phyloP scores from a whole-genome alignment of 2,888 invertebrate genomes.

The Dromius quadrimaculatus region DNA sequence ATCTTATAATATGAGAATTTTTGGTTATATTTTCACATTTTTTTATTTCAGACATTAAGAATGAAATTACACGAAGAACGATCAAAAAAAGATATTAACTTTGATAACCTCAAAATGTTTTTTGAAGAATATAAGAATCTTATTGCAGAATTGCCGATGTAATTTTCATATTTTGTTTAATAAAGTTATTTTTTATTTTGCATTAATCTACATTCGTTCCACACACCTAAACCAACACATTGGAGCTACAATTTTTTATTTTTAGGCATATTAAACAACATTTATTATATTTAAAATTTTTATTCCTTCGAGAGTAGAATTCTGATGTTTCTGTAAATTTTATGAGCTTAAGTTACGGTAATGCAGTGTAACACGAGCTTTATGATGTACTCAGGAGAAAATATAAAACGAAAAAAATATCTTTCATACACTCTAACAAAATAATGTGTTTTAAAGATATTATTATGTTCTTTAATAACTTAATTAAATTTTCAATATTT shows the following conservation, averaged over 20 bases:
- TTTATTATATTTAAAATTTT: too few species aligned
- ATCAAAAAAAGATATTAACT: constrained; percentile 19
- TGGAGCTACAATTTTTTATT: too few species aligned
- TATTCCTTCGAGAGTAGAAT: too few species aligned
- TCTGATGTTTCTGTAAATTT: neutral
- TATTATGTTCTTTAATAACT: too few species aligned
- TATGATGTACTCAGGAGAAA: constrained; percentile 38
- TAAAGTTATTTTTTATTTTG: constrained; percentile 4
- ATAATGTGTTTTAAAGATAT: constrained; percentile 11
- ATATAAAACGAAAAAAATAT: constrained; percentile 21
- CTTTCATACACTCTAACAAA: constrained; percentile 8
- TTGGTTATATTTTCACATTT: neutral
- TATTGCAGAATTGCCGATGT: constrained; percentile 50
- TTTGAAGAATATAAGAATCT: constrained; percentile 54
- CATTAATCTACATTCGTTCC: too few species aligned
- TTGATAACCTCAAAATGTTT: constrained; percentile 49
- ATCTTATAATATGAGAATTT: neutral
- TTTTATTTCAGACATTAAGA: constrained; percentile 53
- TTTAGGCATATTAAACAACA: too few species aligned
- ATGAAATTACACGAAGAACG: constrained; percentile 50
- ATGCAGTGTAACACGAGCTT: constrained; percentile 40
- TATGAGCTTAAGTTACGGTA: constrained; percentile 30
- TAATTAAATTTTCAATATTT: too few species aligned
- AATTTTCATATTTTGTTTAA: constrained; percentile 33
- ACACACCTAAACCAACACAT: too few species aligned